Evolutionary conservation across 1,140 invertebrate species (phyloP), one percentile per base, ranked within the genome.

Genomic region (Piezodorus guildinii): DNA sequence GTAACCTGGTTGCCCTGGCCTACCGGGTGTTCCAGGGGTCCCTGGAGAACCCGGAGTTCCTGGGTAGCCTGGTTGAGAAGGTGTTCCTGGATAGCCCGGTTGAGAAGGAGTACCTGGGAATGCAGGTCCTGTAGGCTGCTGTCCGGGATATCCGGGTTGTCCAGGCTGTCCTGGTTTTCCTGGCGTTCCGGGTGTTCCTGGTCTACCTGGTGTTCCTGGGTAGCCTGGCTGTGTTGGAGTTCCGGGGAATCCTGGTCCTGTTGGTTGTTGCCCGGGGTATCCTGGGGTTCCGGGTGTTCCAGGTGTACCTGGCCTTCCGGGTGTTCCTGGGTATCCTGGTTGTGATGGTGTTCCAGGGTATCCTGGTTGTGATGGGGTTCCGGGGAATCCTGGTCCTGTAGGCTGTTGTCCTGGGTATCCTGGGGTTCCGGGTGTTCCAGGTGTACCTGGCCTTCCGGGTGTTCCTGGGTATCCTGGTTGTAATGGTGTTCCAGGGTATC

Each of bases 61-160:
- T 59, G 71, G 69, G 21, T 62, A 46, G 23, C 71, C 70, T 64
- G 69, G 67, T 16, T 68, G 59, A 34, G 69, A 70, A 39, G 70
- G 68, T 19, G 52, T 59, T 19, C 66, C 66, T 43, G 70, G 69
- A 25, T 46, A 63, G 34, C 67, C 68, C 25, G 66, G 68, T 1
- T 30, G 27, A 0, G 66, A 68, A 44, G 71, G 66, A 15, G 65
- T 60, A 39, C 62, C 67, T 46, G 69, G 69, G 51, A 39, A 21
- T 39, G 62, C 66, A 56, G 70, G 63, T 46, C 63, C 21, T 21
- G 62, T 66, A 44, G 70, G 69, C 39, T 66, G 70, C 39, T 66
- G 62, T 34, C 63, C 65, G 43, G 66, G 59, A 46, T 63, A 43
- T 39, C 51, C 64, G 14, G 58, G 66, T 43, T 54, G 67, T 45